phyloP scores from a whole-genome alignment of 2,888 invertebrate species.

The Blastobasis lacticolella region DNA sequence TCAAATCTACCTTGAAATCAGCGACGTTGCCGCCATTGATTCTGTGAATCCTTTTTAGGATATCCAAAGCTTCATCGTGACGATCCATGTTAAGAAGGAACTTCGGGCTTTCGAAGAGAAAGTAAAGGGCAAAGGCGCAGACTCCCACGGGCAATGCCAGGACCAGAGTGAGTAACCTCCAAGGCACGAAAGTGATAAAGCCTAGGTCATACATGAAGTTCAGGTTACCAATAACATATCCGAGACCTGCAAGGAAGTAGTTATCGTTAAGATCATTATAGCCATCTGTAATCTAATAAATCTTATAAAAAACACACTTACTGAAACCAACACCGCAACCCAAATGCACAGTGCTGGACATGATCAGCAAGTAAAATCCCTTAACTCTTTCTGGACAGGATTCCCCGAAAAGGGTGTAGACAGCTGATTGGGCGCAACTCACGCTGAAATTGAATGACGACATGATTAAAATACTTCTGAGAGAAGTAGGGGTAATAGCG shows the following conservation, averaged over 20 bases:
- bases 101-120: constrained; percentile 81
- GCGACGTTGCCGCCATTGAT: constrained; percentile 47
- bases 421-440: too few species aligned
- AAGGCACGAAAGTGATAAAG: constrained; percentile 28
- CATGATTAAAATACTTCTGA: too few species aligned
- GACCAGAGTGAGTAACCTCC: constrained; percentile 34
- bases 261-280: not conserved
- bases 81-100: constrained; percentile 76
- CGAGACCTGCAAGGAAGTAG: constrained; percentile 18
- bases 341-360: too few species aligned
- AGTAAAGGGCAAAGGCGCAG: constrained; percentile 64
- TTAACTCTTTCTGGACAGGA: too few species aligned
- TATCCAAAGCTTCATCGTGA: constrained; percentile 70
- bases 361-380: too few species aligned
- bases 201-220: constrained; percentile 24
- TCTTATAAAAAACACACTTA: too few species aligned
- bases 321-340: too few species aligned
- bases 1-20: not conserved
- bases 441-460: too few species aligned
- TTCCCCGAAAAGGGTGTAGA: too few species aligned
- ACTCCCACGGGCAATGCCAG: constrained; percentile 70
- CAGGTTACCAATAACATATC: constrained; percentile 25
- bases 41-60: constrained; percentile 70
- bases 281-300: not conserved
- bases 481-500: too few species aligned